Evolutionary conservation across 2,888 invertebrate genomes (phyloP), one percentile per base, ranked within the genome.

Genomic region (Lasioglossum malachurum): DNA sequence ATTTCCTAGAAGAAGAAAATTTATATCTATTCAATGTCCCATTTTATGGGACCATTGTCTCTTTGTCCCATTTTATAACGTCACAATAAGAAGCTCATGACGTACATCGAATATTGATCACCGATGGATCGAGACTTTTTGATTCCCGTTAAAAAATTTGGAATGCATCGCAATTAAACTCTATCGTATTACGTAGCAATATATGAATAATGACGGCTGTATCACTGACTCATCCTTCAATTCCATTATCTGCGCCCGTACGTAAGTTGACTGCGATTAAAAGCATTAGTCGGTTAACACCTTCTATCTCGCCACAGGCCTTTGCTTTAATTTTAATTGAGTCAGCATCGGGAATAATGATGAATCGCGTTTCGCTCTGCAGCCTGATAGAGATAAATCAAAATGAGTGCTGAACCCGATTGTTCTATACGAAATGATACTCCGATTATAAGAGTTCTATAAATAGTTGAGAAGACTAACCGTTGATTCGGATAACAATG

Each of bases 221-320:
- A 82, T 86, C 87, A 74, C 76, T 86, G 82, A 76, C 73, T 79
- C 86, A 82, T 75, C 76, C 53, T 23, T 5, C 78, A 69, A 31
- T 10, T 35, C 73, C 76, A 31, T 79, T 81, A 76, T 76, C 67
- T 49, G n/a, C 60, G 46, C 27, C 71, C 14, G 44, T 14, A 53
- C 49, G 31, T 31, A 60, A 12, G 49, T 27, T 46, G 53, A 2
- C 12, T 2, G 16, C 44, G 76, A 73, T 82, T 76, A 77, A 77
- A 67, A 19, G n/a, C n/a, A n/a, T 53, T 35, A 16, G 19, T n/a
- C 16, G 57, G 10, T 19, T 0, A 75, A n/a, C 23, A 35, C 27
- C 19, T 78, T 41, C 53, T 31, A 19, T n/a, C 12, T 69, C 16
- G 7, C 27, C 8, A 2, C 4, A 19, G 10, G 38, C 38, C 38